phyloP scores from a whole-genome alignment of 1,140 invertebrate genomes.

The Philaenus spumarius region DNA sequence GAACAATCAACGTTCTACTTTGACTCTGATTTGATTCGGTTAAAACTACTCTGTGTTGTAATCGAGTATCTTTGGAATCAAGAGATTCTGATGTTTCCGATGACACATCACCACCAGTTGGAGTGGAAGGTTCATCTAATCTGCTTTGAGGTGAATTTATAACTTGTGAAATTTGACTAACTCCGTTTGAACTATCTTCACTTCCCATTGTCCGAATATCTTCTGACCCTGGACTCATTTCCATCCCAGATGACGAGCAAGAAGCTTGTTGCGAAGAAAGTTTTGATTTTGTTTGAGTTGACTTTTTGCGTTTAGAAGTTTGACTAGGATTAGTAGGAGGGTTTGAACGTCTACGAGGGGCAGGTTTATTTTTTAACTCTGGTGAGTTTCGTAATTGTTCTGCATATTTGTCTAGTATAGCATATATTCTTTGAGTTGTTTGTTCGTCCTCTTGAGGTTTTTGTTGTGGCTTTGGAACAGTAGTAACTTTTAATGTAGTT shows the following conservation, averaged over 20 bases:
- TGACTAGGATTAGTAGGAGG: conserved; percentile 63
- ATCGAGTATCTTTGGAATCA: conserved; percentile 23
- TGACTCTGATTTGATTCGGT: conserved; percentile 30
- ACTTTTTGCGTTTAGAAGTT: conserved; percentile 65
- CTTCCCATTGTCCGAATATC: conserved; percentile 29
- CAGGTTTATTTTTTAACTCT: conserved; percentile 72
- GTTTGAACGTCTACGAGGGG: conserved; percentile 63
- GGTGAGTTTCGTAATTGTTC: conserved; percentile 72
- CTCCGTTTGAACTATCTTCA: conserved; percentile 33
- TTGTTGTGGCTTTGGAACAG: conserved; percentile 59
- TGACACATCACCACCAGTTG: conserved; percentile 23
- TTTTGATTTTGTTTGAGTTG: conserved; percentile 50
- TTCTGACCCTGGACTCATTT: conserved; percentile 31
- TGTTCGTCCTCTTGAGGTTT: conserved; percentile 76
- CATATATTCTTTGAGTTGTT: conserved; percentile 70
- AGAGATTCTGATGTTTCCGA: conserved; percentile 26
- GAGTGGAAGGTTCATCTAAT: conserved; percentile 24
- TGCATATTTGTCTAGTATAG: conserved; percentile 72
- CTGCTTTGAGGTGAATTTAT: conserved; percentile 36
- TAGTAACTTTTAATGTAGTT: conserved; percentile 51
- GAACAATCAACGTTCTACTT: conserved; percentile 43
- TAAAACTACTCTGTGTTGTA: conserved; percentile 21
- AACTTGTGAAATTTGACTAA: conserved; percentile 39
- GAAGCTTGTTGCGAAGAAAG: conserved; percentile 44
- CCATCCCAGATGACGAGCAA: conserved; percentile 27